Conservation (phyloP, 2,888 invertebrate genomes). For the Keiferia lycopersicella region DNA sequence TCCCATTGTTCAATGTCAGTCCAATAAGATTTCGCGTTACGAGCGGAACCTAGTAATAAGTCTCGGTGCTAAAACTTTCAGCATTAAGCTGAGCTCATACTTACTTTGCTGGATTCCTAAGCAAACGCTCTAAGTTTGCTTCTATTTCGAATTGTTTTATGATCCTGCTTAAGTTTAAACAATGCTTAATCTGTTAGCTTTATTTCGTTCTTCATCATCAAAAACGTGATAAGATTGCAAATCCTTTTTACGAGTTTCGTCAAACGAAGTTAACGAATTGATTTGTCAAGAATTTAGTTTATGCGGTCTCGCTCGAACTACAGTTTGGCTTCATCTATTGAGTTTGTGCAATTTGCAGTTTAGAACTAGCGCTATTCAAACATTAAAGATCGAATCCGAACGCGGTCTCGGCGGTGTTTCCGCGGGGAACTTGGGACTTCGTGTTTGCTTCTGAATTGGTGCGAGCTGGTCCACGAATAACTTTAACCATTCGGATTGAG, state of each 20-base stretch:
- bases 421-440: constrained; percentile 43
- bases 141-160: constrained; percentile 22
- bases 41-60: constrained; percentile 22
- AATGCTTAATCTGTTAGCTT: background rate
- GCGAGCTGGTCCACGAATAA: constrained; percentile 48
- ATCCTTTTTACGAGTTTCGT: constrained; percentile 9
- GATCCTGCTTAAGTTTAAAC: constrained; percentile 17
- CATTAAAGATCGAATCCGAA: constrained; percentile 46
- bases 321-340: constrained; percentile 13
- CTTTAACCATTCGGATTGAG: constrained; percentile 57
- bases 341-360: constrained; percentile 24
- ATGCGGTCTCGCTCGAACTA: constrained; percentile 2
- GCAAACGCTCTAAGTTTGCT: constrained; percentile 1
- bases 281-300: background rate
- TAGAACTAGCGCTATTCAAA: constrained; percentile 26
- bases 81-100: constrained; percentile 25
- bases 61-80: constrained; percentile 21
- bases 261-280: background rate
- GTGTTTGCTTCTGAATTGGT: constrained; percentile 48
- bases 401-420: constrained; percentile 41
- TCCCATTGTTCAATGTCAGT: constrained; percentile 31
- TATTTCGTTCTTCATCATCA: background rate
- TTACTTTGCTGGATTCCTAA: constrained; percentile 17
- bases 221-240: constrained; percentile 3
- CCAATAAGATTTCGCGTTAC: constrained; percentile 25